Evolutionary conservation across 2,113 vertebrate genomes (phyloP).

Genomic region (Barbus barbus): DNA sequence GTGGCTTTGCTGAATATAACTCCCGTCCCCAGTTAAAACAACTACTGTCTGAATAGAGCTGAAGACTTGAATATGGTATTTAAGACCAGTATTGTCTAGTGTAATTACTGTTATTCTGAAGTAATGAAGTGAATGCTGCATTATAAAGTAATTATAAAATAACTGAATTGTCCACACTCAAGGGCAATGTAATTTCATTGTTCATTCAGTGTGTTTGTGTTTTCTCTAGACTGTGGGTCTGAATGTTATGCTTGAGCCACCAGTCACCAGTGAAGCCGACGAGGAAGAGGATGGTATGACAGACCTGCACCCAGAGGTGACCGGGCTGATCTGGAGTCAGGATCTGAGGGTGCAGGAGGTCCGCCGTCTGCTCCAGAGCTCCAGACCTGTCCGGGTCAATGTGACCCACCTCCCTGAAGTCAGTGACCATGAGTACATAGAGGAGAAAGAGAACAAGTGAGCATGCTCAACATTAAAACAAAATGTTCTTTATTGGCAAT

Average conservation of each 20-base stretch:
- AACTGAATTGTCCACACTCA: background rate
- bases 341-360: constrained; percentile 94
- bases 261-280: constrained; percentile 83
- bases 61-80: background rate
- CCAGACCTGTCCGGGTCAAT: constrained; percentile 90
- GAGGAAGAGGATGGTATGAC: constrained; percentile 98
- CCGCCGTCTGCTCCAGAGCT: constrained; percentile 92
- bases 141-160: background rate
- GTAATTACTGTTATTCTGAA: constrained; percentile 3
- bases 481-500: background rate
- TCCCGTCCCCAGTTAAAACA: background rate
- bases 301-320: constrained; percentile 92
- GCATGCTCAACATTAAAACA: constrained; percentile 21
- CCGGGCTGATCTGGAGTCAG: constrained; percentile 93
- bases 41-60: background rate
- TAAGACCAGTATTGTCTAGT: background rate
- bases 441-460: constrained; percentile 97
- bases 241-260: constrained; percentile 83
- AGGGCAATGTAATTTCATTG: background rate
- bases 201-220: constrained; percentile 11
- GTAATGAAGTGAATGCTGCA: background rate
- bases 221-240: constrained; percentile 78
- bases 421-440: constrained; percentile 96
- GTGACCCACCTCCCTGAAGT: constrained; percentile 94
- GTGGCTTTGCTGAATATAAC: background rate